These are phyloP conservation scores for Neolamprologus longior DNA, from an alignment of 2,113 vertebrate genomes.

Conservation along the genomic window DNA sequence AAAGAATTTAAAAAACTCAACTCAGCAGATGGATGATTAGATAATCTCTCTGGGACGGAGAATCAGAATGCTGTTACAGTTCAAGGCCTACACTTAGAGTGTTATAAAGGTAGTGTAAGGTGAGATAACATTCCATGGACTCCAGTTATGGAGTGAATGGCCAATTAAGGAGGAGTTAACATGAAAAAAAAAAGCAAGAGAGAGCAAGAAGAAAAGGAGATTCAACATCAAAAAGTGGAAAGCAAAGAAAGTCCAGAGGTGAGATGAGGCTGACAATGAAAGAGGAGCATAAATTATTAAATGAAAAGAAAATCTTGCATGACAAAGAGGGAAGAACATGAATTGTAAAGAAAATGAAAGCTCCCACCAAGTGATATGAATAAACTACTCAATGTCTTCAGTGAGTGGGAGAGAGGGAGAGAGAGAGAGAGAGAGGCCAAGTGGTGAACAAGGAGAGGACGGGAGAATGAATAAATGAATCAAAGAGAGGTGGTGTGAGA, in stretches of 20 bases:
- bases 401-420: not conserved
- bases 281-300: conserved; percentile 4
- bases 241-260: not conserved
- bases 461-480: not conserved
- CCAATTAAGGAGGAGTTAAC: not conserved
- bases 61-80: not conserved
- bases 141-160: not conserved
- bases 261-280: not conserved
- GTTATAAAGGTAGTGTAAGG: not conserved
- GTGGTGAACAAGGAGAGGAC: not conserved
- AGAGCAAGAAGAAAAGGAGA: not conserved
- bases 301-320: not conserved
- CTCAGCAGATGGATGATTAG: not conserved
- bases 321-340: not conserved
- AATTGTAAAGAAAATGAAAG: conserved; percentile 24
- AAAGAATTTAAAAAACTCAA: not conserved
- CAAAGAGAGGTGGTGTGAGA: not conserved
- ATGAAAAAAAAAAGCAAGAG: not conserved
- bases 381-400: not conserved
- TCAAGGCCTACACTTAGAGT: not conserved
- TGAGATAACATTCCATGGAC: not conserved
- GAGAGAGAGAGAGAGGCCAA: not conserved
- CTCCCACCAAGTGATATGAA: conserved; percentile 7
- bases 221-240: not conserved
- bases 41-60: not conserved